Percentiles rank a stretch among this genome's conserved stretches.
phyloP scores from a whole-genome alignment of 2,797 vertebrate genomes.

The Centroberyx gerrardi region DNA sequence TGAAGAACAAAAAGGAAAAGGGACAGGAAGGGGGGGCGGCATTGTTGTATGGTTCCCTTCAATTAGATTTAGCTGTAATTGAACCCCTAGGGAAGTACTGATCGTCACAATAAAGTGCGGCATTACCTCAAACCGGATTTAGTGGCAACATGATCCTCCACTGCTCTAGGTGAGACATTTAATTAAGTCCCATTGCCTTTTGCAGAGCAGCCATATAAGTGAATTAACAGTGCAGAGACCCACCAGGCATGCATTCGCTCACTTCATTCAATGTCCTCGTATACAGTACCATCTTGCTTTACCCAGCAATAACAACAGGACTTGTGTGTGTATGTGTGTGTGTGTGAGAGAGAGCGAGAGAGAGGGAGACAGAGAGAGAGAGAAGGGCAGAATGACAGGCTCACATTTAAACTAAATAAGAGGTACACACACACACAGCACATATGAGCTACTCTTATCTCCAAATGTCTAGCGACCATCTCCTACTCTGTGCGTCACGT shows the following conservation, averaged over 20 bases:
- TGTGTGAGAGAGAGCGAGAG: background rate
- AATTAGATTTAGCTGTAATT: slow-evolving; percentile 81
- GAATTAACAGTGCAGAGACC: slow-evolving; percentile 77
- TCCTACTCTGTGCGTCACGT: slow-evolving; percentile 2
- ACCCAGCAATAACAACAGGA: slow-evolving; percentile 53
- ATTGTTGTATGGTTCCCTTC: slow-evolving; percentile 75
- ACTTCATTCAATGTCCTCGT: slow-evolving; percentile 48
- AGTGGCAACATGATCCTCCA: slow-evolving; percentile 81
- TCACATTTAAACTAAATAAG: slow-evolving; percentile 46
- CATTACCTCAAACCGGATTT: slow-evolving; percentile 86
- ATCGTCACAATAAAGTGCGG: slow-evolving; percentile 86
- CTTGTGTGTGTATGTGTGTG: slow-evolving; percentile 30
- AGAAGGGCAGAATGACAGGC: slow-evolving; percentile 28
- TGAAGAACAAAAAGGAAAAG: slow-evolving; percentile 73
- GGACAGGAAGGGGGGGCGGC: slow-evolving; percentile 49
- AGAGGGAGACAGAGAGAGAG: background rate
- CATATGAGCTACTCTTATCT: background rate
- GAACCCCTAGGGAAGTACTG: slow-evolving; percentile 76
- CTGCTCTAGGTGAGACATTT: slow-evolving; percentile 86
- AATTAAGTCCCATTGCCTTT: slow-evolving; percentile 85
- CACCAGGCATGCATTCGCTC: slow-evolving; percentile 60
- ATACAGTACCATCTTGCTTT: slow-evolving; percentile 46
- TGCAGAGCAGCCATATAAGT: slow-evolving; percentile 76
- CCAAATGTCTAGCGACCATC: slow-evolving; percentile 2
- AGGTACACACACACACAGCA: background rate